Evolutionary conservation across 2,113 vertebrate genomes (phyloP), one percentile per base, ranked within the genome.

Genomic region (Crotophaga sulcirostris): DNA sequence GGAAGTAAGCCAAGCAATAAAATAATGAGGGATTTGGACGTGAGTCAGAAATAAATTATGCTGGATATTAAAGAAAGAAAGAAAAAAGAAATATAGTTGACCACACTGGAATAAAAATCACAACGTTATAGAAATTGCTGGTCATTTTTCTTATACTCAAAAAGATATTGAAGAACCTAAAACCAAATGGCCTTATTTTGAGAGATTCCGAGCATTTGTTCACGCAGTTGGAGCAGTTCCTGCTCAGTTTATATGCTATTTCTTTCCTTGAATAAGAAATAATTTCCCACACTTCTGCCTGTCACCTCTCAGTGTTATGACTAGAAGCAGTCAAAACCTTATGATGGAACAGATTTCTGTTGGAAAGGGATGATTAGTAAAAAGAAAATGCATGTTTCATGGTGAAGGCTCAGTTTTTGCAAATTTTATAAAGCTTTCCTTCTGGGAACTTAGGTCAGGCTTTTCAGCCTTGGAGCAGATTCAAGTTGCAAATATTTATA

Each of bases 1-100:
- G 75, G 87, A 91, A 85, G 33, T 23, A 91, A 91, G 51, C 44
- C 89, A 91, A 74, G 40, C 42, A 93, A 84, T 93, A 69, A 93
- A 94, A 85, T 91, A 95, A 93, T 83, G 67, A 89, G 49, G 20
- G 51, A 54, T 91, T 92, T 78, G 62, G 66, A 91, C 1, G 0
- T 51, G 33, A 95, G 40, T 78, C 54, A 84, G 87, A 84, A 76
- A 87, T 60, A 89, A 82, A 81, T 84, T 42, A 75, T 26, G 20
- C 55, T 62, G 63, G 92, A 85, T 49, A 67, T 47, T 33, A 47
- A 67, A 55, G n/a, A 18, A 38, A 20, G n/a, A 16, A 33, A 8
- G 33, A 8, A 51, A 13, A 64, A 24, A 45, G 7, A 70, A 55
- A 68, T 38, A 31, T 29, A 82, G 81, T 36, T 93, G 70, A 75